Percentiles rank a stretch among this genome's conserved stretches.
These are phyloP conservation scores for Hyles lineata DNA, from an alignment of 2,888 invertebrate species.

Conservation along the genomic window DNA sequence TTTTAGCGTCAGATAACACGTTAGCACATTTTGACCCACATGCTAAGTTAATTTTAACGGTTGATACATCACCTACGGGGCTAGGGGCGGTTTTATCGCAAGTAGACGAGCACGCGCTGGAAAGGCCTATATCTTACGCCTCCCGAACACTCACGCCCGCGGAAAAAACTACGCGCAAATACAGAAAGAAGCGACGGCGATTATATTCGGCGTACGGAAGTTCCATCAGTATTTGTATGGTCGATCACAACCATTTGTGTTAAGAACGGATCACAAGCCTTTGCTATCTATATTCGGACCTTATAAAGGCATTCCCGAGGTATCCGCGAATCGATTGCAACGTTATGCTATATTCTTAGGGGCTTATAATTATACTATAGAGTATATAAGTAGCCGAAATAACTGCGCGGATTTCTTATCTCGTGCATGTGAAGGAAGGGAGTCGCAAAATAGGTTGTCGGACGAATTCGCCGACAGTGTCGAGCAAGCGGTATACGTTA, in stretches of 20 bases:
- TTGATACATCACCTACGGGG: conserved; percentile 42
- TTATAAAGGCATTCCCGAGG: conserved; percentile 45
- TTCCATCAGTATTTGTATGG: conserved; percentile 45
- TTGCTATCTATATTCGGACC: conserved; percentile 45
- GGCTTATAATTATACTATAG: conserved; percentile 45
- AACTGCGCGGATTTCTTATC: too few species aligned
- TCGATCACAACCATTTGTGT: conserved; percentile 37
- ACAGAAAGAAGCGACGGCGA: conserved; percentile 30
- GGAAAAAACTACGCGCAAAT: conserved; percentile 36
- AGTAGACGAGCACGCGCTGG: conserved; percentile 27
- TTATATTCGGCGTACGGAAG: conserved; percentile 33
- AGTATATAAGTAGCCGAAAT: conserved; percentile 39
- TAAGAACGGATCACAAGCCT: conserved; percentile 45
- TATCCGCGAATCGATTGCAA: conserved; percentile 45
- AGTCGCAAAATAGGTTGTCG: too few species aligned
- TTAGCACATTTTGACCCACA: conserved; percentile 42
- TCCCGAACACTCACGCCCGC: conserved; percentile 42
- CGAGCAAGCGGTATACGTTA: conserved; percentile 14
- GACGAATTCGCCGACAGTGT: too few species aligned
- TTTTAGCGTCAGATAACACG: conserved; percentile 37
- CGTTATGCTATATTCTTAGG: conserved; percentile 45
- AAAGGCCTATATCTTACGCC: conserved; percentile 40
- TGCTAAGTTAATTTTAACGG: conserved; percentile 41
- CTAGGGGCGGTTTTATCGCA: conserved; percentile 41
- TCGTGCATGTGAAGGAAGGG: too few species aligned